These are phyloP conservation scores for Tenodera sinensis DNA, from an alignment of 2,888 invertebrate genomes.

Conservation along the genomic window DNA sequence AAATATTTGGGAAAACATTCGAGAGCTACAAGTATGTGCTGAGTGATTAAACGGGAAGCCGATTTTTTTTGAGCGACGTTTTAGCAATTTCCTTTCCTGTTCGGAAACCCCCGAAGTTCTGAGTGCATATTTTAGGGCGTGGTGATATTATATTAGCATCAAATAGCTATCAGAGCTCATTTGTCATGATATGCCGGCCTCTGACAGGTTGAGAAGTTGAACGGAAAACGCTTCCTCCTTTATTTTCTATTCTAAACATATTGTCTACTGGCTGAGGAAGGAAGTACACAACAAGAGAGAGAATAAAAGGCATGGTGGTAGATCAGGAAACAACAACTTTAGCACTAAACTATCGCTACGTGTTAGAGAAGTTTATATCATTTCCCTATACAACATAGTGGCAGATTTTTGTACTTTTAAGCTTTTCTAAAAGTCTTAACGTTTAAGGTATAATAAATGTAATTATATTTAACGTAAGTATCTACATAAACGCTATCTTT, in stretches of 20 bases:
- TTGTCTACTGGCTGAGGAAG: background rate
- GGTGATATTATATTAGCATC: constrained; percentile 1
- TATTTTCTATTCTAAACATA: background rate
- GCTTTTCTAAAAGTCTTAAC: too few relatives aligned
- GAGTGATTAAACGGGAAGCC: background rate
- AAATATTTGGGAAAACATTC: too few relatives aligned
- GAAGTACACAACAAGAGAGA: background rate
- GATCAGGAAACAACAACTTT: background rate
- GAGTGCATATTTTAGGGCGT: background rate
- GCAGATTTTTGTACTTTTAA: too few relatives aligned
- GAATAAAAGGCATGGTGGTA: background rate
- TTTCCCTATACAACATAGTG: too few relatives aligned
- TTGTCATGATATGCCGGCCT: background rate
- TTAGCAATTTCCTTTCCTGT: background rate
- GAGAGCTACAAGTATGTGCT: too few relatives aligned
- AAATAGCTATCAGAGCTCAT: constrained; percentile 2
- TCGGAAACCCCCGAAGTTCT: background rate
- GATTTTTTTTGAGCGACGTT: background rate
- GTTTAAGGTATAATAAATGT: too few relatives aligned
- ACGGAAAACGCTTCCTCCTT: background rate
- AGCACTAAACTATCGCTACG: background rate
- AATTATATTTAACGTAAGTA: too few relatives aligned
- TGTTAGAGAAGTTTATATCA: too few relatives aligned
- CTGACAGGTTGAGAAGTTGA: constrained; percentile 16
- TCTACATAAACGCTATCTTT: too few relatives aligned